Base-by-base conservation (phyloP, 2,888 invertebrate genomes). In the Notocelia uddmanniana region DNA sequence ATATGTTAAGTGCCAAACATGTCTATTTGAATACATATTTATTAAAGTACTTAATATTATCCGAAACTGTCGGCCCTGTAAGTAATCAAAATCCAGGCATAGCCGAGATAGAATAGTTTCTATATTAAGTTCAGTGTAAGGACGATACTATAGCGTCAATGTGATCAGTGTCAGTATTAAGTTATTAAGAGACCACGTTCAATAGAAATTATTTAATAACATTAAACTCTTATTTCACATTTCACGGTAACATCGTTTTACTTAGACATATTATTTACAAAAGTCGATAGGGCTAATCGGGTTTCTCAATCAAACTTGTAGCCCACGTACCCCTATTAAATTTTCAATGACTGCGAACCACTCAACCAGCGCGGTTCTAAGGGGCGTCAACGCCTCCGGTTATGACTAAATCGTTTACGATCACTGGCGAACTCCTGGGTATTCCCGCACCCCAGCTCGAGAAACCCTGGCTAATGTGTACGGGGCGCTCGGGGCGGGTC, bases 171-270 rank as follows among this genome's bases (percentile, higher is more conserved):
- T 91, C 92, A 92, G 92, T 92, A 92, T 92, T 60, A 60, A 60
- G 45, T 45, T 92, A 92, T 89, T 91, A 89, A 92, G 89, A 91
- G 79, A 87, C 83, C 77, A 81, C 79, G 85, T 91, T 92, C 89
- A 88, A 92, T 93, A 92, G 91, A 92, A 92, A 92, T 92, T 92
- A 92, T 93, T 92, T 93, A 93, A 93, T 93, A 93, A 93, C 93
- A 93, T 93, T 93, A 93, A 93, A 93, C 91, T 91, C 89, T 93
- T 92, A 92, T 92, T 93, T 93, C 92, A 93, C 92, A 93, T 92
- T 92, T 92, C 87, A 93, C 93, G 93, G 93, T 93, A 93, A 93
- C 93, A 93, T 93, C 88, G 93, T 93, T 93, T 93, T 92, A 93
- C 93, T 93, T 93, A 93, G 88, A 92, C 86, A 84, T 90, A 93